Evolutionary conservation across 2,888 invertebrate genomes (phyloP), one percentile per base, ranked within the genome.

Genomic region (Drosophila differens): DNA sequence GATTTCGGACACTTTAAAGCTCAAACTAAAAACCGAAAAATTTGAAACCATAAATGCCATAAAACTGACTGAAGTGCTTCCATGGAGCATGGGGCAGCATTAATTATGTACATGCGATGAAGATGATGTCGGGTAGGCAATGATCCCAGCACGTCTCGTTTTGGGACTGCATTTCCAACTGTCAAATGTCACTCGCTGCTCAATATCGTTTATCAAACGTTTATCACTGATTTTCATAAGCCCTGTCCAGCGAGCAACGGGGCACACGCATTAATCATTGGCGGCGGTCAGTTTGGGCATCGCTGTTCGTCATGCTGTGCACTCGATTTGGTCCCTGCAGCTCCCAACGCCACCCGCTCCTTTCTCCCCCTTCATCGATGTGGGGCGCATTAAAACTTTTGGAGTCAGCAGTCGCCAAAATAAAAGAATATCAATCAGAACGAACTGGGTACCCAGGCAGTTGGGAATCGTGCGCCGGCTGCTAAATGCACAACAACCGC

Each of bases 301-400:
- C 66, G 69, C 79, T 65, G 69, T 74, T 89, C 80, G 74, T 76
- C 90, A 87, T 74, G 89, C 90, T 85, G 90, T 69, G 89, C 82
- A 65, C 59, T 79, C 69, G 70, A 74, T 53, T 32, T 70, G 55
- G 52, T 35, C 28, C 39, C 39, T 19, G 37, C 71, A 54, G 25
- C 33, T 30, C 33, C n/a, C 22, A 52, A 10, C n/a, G 1, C 19
- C 35, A 1, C 0, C n/a, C 14, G 30, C 22, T 14, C 7, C n/a
- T 10, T 9, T 16, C 2, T 7, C 6, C 25, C 4, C 9, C 25
- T 16, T 9, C 16, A 16, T 47, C 47, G 22, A 25, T 47, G 47
- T 41, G 9, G 12, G 39, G n/a, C 53, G 66, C 44, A 52, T 60
- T 47, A 10, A 39, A 79, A 60, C 44, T 74, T 74, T 64, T 39